Evolutionary conservation across 2,888 invertebrate genomes (phyloP).

Genomic region (Mesorhabditis belari): DNA sequence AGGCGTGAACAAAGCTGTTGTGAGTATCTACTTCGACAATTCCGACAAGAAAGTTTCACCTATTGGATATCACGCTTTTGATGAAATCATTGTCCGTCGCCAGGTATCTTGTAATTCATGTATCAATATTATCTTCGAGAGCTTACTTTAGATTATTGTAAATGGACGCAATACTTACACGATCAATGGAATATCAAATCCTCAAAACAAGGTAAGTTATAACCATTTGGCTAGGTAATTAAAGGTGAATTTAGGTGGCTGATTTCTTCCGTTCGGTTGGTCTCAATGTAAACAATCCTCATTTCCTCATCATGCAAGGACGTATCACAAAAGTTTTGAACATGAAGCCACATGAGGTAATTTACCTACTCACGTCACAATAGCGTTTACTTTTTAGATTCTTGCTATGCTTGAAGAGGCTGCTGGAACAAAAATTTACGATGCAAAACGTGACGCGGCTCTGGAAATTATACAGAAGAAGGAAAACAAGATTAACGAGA

Average conservation of each 20-base stretch:
- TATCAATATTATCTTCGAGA: neutral
- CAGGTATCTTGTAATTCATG: slow-evolving; percentile 3
- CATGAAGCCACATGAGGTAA: slow-evolving; percentile 92
- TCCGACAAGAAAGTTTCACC: slow-evolving; percentile 70
- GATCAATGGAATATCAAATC: slow-evolving; percentile 83
- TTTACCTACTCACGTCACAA: neutral
- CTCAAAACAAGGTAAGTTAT: slow-evolving; percentile 63
- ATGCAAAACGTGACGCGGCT: slow-evolving; percentile 79
- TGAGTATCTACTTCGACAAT: slow-evolving; percentile 92
- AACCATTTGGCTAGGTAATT: neutral
- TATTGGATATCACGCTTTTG: slow-evolving; percentile 79
- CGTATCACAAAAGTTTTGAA: slow-evolving; percentile 95
- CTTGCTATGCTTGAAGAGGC: slow-evolving; percentile 97
- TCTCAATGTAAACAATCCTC: slow-evolving; percentile 96
- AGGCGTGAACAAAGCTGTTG: slow-evolving; percentile 86
- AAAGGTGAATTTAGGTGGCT: slow-evolving; percentile 60
- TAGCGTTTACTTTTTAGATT: slow-evolving; percentile 62
- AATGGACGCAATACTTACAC: slow-evolving; percentile 68
- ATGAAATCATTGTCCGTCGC: slow-evolving; percentile 73
- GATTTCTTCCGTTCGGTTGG: slow-evolving; percentile 94
- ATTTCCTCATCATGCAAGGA: slow-evolving; percentile 97
- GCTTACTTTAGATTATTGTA: slow-evolving; percentile 26
- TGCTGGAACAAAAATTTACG: slow-evolving; percentile 93
- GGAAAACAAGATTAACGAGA: slow-evolving; percentile 78
- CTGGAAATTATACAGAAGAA: slow-evolving; percentile 84